Evolutionary conservation across 2,888 invertebrate species (phyloP), one percentile per base, ranked within the genome.

Genomic region (Synergus gifuensis): DNA sequence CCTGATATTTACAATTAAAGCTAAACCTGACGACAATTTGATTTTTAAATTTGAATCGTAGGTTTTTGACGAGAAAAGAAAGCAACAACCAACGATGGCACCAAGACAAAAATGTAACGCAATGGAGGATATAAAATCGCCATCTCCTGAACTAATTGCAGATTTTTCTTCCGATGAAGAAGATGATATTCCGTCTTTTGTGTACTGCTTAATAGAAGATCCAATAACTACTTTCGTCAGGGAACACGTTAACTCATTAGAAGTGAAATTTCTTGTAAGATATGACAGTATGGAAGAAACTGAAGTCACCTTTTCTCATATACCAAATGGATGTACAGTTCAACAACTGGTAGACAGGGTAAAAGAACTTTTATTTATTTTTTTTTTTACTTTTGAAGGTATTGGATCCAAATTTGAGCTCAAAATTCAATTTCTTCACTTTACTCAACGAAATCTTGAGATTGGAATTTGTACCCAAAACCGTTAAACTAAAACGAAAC

Each of bases 271-370:
- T n/a, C 42, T 66, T 4, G 8, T 64, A 64, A 18, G 42, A 16
- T 42, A n/a, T 8, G 66, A 66, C 18, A n/a, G n/a, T 44, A 42
- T n/a, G 0, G 18, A 40, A 11, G 18, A 42, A 42, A 11, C 1
- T 36, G 36, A 36, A 36, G 3, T 0, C 4, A 0, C 3, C 36
- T 36, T 36, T 36, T 36, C 36, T 4, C 0, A 36, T 8, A 9
- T 42, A 7, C 18, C 66, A 40, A 42, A 44, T 11, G 40, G 42
- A 42, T 66, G 66, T n/a, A 66, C 66, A 42, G 66, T 66, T 42
- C 66, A 66, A 42, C 42, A 66, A 18, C 7, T 66, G 18, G 8
- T 66, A 11, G 66, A 66, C 4, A n/a, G 40, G 66, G 66, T 66
- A 40, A 16, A 18, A 11, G 42, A 58, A 58, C 7, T 16, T 66